These are phyloP conservation scores for Avahi laniger DNA, from an alignment of 2,797 vertebrate genomes.

Conservation along the genomic window DNA sequence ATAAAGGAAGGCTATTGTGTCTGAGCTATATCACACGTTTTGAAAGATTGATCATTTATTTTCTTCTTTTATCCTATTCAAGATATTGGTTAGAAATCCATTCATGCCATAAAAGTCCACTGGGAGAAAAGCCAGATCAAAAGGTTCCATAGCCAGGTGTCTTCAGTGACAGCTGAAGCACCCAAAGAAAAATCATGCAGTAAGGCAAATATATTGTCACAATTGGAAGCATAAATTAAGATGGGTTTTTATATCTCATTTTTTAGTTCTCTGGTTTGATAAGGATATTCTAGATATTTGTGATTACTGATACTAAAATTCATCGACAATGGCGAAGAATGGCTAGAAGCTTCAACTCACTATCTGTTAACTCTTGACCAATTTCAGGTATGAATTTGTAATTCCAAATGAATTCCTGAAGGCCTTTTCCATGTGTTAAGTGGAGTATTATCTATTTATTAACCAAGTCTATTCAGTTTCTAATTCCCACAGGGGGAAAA, in stretches of 20 bases:
- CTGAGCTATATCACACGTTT: neutral
- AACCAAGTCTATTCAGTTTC: neutral
- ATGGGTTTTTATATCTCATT: neutral
- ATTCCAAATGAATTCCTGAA: neutral
- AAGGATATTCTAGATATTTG: neutral
- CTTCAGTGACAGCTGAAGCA: neutral
- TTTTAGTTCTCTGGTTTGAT: neutral
- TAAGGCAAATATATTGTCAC: neutral
- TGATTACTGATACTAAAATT: neutral
- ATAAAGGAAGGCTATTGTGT: neutral
- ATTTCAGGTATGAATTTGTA: neutral
- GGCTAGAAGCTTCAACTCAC: neutral
- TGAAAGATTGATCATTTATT: constrained; percentile 15
- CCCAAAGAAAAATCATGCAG: neutral
- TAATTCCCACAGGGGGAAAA: neutral
- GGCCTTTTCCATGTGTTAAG: neutral
- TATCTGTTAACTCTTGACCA: neutral
- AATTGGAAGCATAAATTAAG: neutral
- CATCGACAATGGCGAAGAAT: neutral
- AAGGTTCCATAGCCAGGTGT: neutral
- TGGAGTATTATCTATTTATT: neutral
- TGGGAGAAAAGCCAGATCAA: neutral
- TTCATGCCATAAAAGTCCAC: neutral
- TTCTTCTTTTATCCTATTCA: neutral
- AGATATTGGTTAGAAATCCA: constrained; percentile 15